These are phyloP conservation scores for Acrocyrtus sp. DNA, from an alignment of 2,888 invertebrate species.

Conservation along the genomic window DNA sequence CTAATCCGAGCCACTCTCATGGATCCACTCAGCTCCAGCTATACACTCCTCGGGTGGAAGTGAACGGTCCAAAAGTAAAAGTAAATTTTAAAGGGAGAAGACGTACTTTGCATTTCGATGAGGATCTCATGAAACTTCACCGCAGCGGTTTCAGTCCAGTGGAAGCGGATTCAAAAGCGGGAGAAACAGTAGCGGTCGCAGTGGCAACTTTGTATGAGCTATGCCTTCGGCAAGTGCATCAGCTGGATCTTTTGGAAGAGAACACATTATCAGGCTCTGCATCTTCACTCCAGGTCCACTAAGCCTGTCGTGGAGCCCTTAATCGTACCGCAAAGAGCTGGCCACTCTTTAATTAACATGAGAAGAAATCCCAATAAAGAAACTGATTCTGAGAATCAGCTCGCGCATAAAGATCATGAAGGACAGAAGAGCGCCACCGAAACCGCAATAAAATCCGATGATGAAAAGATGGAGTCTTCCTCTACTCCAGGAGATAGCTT, in stretches of 20 bases:
- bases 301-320: conserved; percentile 41
- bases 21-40: conserved; percentile 26
- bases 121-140: conserved; percentile 50
- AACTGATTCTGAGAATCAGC: too few species aligned
- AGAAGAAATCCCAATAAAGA: conserved; percentile 13
- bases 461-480: too few species aligned
- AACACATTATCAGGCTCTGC: too few species aligned
- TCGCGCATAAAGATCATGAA: too few species aligned
- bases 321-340: conserved; percentile 42
- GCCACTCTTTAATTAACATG: conserved; percentile 38
- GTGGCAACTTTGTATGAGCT: conserved; percentile 48
- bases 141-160: conserved; percentile 24
- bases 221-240: conserved; percentile 45
- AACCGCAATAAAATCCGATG: neutral
- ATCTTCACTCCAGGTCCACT: too few species aligned
- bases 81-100: conserved; percentile 49
- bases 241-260: conserved; percentile 14
- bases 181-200: conserved; percentile 7
- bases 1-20: conserved; percentile 24
- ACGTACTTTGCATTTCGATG: conserved; percentile 55
- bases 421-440: too few species aligned
- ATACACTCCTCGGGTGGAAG: conserved; percentile 18
- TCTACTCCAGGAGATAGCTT: too few species aligned
- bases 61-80: conserved; percentile 43
- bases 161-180: conserved; percentile 12